Base-by-base conservation (phyloP, 2,113 vertebrate species). In the Lanius ludovicianus region DNA sequence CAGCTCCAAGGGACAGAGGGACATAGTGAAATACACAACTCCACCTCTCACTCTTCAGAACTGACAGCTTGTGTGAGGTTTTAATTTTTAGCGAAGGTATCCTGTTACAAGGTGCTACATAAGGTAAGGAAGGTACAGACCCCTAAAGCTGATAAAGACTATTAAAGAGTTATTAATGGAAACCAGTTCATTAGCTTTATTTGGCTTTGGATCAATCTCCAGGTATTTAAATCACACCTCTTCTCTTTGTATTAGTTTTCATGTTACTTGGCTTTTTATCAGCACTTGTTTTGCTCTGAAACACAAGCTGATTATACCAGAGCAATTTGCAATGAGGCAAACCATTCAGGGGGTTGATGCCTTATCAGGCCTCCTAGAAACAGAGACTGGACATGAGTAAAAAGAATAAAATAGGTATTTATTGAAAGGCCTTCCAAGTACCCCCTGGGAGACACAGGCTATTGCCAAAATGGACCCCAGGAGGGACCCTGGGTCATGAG, bases 251-350 rank as follows among this genome's bases (percentile, higher is more conserved):
- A 56, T 80, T 67, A 67, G 16, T 81, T 89, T 84, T 81, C 68
- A 88, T 2, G 1, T 49, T 85, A 57, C 22, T 27, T 22, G 59
- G 56, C 30, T 95, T 87, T 92, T 91, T 73, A 44, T 84, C 55
- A 81, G 68, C 52, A 60, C 21, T 52, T 90, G 13, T 69, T 92
- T 71, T 88, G 42, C 53, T 88, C 90, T 84, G 42, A 70, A 92
- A 95, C 53, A 41, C 37, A 46, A 69, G 42, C 39, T 92, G 94
- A 52, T 63, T 90, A 77, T 44, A 62, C 55, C 68, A 84, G 64
- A 78, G 47, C 60, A 89, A 92, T 81, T 76, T 90, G 42, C 85
- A 94, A 85, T 75, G 67, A 93, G 59, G 67, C 41, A 80, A 90
- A 85, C 31, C 39, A 11, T 53, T 52, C 28, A 56, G 53, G 31